Percentiles rank a stretch among this genome's conserved stretches.
These are phyloP conservation scores for Cyphotilapia sp. DNA, from an alignment of 2,113 vertebrate species.

Conservation along the genomic window DNA sequence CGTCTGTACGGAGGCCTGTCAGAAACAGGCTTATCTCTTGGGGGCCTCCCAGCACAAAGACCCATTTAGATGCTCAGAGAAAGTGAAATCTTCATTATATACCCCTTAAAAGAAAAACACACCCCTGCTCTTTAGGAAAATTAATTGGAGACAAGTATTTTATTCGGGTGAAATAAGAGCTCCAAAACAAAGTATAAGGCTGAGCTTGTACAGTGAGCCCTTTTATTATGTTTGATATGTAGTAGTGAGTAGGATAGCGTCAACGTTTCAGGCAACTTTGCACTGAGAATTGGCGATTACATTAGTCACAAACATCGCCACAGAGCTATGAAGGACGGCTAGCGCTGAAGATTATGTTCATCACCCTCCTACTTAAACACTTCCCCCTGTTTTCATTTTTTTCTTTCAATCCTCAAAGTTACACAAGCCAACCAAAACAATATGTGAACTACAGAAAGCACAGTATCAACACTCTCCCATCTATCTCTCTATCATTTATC, in stretches of 20 bases:
- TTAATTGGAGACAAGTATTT: constrained; percentile 41
- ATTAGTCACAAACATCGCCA: background rate
- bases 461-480: background rate
- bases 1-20: constrained; percentile 65
- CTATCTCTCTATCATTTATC: background rate
- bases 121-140: constrained; percentile 38
- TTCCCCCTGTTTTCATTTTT: background rate
- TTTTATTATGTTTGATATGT: background rate
- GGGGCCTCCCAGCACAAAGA: constrained; percentile 64
- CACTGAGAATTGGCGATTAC: background rate
- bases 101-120: constrained; percentile 46
- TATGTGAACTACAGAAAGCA: background rate
- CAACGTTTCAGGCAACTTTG: background rate
- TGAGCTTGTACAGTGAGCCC: background rate
- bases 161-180: background rate
- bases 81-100: constrained; percentile 72
- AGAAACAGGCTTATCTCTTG: constrained; percentile 71
- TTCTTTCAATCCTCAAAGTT: background rate
- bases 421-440: background rate
- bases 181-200: background rate
- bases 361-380: background rate
- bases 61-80: constrained; percentile 56
- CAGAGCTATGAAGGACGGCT: background rate
- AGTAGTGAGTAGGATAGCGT: background rate
- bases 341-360: background rate